Percentiles rank a stretch among this genome's conserved stretches.
Conservation (phyloP, 2,888 invertebrate genomes). For the Eumerus sabulonum region DNA sequence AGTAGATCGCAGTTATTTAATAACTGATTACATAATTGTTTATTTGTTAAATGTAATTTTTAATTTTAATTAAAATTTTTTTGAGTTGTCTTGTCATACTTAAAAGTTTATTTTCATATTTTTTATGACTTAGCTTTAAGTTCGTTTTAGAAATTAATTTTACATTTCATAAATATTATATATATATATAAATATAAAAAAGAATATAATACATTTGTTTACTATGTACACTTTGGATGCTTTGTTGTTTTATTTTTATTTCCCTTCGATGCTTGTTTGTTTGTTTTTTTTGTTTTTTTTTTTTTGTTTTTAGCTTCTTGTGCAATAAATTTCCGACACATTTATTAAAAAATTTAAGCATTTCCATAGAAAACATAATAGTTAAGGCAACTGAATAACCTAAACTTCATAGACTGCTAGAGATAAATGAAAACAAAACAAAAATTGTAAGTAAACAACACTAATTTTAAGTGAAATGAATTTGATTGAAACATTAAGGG, state of each 20-base stretch:
- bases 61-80: slow-evolving; percentile 26
- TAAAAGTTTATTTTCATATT: slow-evolving; percentile 32
- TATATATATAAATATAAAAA: slow-evolving; percentile 54
- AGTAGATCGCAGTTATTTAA: slow-evolving; percentile 39
- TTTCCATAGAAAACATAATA: slow-evolving; percentile 37
- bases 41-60: slow-evolving; percentile 22
- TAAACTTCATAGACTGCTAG: slow-evolving; percentile 65
- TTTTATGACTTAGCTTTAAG: slow-evolving; percentile 51
- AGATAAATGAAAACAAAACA: slow-evolving; percentile 47
- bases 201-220: slow-evolving; percentile 50
- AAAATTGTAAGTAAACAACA: slow-evolving; percentile 12
- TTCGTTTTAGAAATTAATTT: slow-evolving; percentile 42
- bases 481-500: slow-evolving; percentile 29
- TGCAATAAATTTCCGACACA: background rate
- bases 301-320: slow-evolving; percentile 8
- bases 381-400: slow-evolving; percentile 51
- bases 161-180: slow-evolving; percentile 59
- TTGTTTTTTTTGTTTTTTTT: background rate
- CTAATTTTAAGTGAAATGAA: background rate
- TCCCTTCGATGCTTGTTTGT: background rate
- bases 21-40: slow-evolving; percentile 28
- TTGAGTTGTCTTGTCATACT: slow-evolving; percentile 65
- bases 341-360: slow-evolving; percentile 20
- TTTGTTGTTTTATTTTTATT: slow-evolving; percentile 32
- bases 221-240: slow-evolving; percentile 10